These are phyloP conservation scores for Oryzias dopingdopingensis DNA, from an alignment of 2,797 vertebrate genomes.

Conservation along the genomic window DNA sequence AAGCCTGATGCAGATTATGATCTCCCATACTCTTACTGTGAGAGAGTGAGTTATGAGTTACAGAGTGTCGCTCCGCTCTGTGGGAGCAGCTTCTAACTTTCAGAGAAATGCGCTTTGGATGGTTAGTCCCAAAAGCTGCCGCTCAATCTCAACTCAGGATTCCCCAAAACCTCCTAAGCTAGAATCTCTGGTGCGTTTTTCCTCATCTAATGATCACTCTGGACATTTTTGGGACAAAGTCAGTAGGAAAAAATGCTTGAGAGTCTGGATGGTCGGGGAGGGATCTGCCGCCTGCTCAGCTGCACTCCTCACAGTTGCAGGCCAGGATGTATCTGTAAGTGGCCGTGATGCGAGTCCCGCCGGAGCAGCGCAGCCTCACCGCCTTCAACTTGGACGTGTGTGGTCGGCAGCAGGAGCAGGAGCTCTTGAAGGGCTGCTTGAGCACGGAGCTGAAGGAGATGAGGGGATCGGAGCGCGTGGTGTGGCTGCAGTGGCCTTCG, in stretches of 20 bases:
- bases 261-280: slow-evolving; percentile 20
- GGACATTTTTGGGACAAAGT: slow-evolving; percentile 10
- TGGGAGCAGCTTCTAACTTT: slow-evolving; percentile 39
- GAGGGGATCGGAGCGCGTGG: slow-evolving; percentile 90
- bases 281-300: slow-evolving; percentile 65
- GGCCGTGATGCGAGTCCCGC: slow-evolving; percentile 90
- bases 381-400: slow-evolving; percentile 98
- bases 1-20: slow-evolving; percentile 26
- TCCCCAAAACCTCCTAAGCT: slow-evolving; percentile 30
- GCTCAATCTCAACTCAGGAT: slow-evolving; percentile 22
- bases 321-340: slow-evolving; percentile 98
- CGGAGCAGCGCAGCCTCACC: slow-evolving; percentile 87
- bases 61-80: slow-evolving; percentile 13
- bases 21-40: slow-evolving; percentile 23
- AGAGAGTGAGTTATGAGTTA: slow-evolving; percentile 49
- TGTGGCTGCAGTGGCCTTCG: slow-evolving; percentile 93
- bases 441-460: slow-evolving; percentile 95
- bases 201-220: slow-evolving; percentile 36
- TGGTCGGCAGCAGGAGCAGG: slow-evolving; percentile 93
- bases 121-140: slow-evolving; percentile 9
- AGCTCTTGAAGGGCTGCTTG: slow-evolving; percentile 94
- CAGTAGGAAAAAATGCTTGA: slow-evolving; percentile 18
- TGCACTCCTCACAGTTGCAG: slow-evolving; percentile 95
- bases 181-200: slow-evolving; percentile 16
- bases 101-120: slow-evolving; percentile 29